These are phyloP conservation scores for Elachura formosa DNA, from an alignment of 2,113 vertebrate genomes.

Conservation along the genomic window DNA sequence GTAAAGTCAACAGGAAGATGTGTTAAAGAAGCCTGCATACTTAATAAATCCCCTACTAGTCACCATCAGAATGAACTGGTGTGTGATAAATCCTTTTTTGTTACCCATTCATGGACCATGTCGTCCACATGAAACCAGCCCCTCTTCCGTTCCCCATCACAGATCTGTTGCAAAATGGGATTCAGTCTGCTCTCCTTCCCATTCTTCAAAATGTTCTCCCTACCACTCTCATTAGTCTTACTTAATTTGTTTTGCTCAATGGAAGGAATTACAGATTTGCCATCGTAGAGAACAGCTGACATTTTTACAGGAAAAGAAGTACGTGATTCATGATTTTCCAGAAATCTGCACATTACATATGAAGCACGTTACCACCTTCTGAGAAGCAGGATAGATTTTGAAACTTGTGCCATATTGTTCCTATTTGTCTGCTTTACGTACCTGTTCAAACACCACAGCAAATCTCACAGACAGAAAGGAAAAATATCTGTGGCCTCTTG, in stretches of 20 bases:
- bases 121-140: neutral
- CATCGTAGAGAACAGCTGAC: slow-evolving; percentile 44
- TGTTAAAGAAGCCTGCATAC: neutral
- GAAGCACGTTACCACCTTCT: neutral
- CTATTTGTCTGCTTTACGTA: neutral
- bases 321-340: slow-evolving; percentile 52
- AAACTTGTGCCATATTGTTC: neutral
- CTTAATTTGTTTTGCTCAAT: slow-evolving; percentile 46
- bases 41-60: neutral
- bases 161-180: neutral
- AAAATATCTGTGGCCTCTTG: neutral
- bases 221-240: neutral
- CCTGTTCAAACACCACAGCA: neutral
- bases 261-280: slow-evolving; percentile 40
- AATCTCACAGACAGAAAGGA: neutral
- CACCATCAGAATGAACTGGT: neutral
- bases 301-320: slow-evolving; percentile 40
- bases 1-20: neutral
- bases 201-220: neutral
- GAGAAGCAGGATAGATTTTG: neutral
- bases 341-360: neutral
- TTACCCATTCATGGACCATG: fast-evolving
- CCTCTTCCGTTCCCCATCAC: neutral
- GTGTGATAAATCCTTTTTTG: neutral
- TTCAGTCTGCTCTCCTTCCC: neutral